Percentiles rank a stretch among this genome's conserved stretches.
phyloP scores from a whole-genome alignment of 2,888 invertebrate species.

The Eurytoma californica region DNA sequence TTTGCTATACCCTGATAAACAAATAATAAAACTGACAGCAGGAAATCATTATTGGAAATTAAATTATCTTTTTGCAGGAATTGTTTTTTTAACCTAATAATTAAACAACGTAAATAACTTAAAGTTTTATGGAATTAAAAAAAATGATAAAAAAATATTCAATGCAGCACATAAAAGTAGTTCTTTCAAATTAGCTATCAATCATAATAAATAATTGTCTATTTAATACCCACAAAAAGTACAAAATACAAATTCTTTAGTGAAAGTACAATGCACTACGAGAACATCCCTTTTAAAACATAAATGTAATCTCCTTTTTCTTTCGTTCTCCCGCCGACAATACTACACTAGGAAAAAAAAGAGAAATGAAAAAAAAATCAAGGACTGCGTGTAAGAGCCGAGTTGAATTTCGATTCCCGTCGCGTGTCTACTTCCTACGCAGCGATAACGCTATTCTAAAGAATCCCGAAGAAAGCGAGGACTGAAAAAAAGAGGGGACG shows the following conservation, averaged over 20 bases:
- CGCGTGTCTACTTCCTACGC: slow-evolving; percentile 65
- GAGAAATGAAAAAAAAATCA: slow-evolving; percentile 51
- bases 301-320: slow-evolving; percentile 16
- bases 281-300: slow-evolving; percentile 22
- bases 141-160: too few relatives aligned
- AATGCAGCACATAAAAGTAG: too few relatives aligned
- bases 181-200: too few relatives aligned
- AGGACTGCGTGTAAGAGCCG: slow-evolving; percentile 39
- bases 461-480: slow-evolving; percentile 59
- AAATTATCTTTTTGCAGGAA: too few relatives aligned
- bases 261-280: slow-evolving; percentile 10
- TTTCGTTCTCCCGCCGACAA: not conserved
- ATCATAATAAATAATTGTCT: too few relatives aligned
- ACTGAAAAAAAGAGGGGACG: not conserved
- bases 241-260: not conserved
- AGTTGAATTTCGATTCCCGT: slow-evolving; percentile 67
- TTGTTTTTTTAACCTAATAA: too few relatives aligned
- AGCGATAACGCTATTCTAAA: slow-evolving; percentile 61
- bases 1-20: too few relatives aligned
- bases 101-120: too few relatives aligned
- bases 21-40: too few relatives aligned
- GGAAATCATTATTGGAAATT: too few relatives aligned
- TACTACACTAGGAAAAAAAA: not conserved
- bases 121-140: too few relatives aligned
- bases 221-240: too few relatives aligned